Evolutionary conservation across 2,888 invertebrate genomes (phyloP).

Genomic region (Ectropis crepuscularia): DNA sequence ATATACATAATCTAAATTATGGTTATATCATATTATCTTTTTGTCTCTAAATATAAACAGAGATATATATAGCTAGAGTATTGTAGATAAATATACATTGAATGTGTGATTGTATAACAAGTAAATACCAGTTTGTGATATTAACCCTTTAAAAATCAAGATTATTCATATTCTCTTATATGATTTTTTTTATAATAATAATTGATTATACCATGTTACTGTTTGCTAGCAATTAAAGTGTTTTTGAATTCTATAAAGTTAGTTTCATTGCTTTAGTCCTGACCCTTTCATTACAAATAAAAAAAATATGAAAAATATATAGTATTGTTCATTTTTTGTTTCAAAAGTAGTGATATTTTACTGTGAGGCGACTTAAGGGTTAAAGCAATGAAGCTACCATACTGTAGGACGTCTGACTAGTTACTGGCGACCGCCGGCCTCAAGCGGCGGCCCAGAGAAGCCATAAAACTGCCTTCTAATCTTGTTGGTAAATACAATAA

Average conservation of each 20-base stretch:
- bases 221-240: conserved; percentile 64
- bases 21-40: not conserved
- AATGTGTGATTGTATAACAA: conserved; percentile 2
- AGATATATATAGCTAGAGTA: too few species aligned
- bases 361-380: conserved; percentile 55
- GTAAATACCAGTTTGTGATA: conserved; percentile 24
- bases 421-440: conserved; percentile 20
- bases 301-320: conserved; percentile 17
- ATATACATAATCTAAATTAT: not conserved
- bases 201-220: conserved; percentile 48
- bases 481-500: not conserved
- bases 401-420: not conserved
- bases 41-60: not conserved
- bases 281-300: conserved; percentile 44
- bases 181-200: not conserved
- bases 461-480: not conserved
- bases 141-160: conserved; percentile 14
- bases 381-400: conserved; percentile 75
- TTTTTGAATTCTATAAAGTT: conserved; percentile 55
- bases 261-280: conserved; percentile 83
- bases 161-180: conserved; percentile 27
- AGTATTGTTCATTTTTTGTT: not conserved
- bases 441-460: not conserved
- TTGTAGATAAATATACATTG: not conserved
- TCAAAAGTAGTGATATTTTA: conserved; percentile 26